Conservation (phyloP, 2,888 invertebrate genomes). For the Leptinotarsa peninsularis region DNA sequence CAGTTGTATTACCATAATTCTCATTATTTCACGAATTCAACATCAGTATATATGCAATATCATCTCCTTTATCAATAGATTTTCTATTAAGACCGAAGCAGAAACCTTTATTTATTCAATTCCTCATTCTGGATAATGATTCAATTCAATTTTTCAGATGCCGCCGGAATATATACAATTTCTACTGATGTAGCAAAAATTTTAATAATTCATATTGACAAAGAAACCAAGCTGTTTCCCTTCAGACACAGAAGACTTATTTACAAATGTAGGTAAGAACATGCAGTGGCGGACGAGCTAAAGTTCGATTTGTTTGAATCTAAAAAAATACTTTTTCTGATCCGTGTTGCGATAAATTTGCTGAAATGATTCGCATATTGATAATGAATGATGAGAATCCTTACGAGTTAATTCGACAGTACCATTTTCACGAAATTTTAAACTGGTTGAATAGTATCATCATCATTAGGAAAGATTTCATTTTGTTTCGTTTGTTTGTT, state of each 20-base stretch:
- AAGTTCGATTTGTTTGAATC: too few species aligned
- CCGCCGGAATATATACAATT: not conserved
- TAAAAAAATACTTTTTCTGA: not conserved
- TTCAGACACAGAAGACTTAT: not conserved
- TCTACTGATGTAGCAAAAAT: not conserved
- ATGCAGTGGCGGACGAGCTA: too few species aligned
- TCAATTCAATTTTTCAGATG: conserved; percentile 3
- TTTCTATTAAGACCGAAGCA: not conserved
- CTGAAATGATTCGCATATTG: not conserved
- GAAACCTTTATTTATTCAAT: not conserved
- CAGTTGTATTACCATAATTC: not conserved
- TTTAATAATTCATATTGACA: conserved; percentile 2
- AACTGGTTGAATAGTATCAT: too few species aligned
- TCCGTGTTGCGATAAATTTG: not conserved
- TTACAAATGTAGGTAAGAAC: not conserved
- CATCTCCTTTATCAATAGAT: not conserved
- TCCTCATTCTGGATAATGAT: not conserved
- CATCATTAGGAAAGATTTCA: too few species aligned
- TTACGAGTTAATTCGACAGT: not conserved
- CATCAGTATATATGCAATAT: not conserved
- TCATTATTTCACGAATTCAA: not conserved
- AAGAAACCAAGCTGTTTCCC: not conserved
- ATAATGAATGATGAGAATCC: too few species aligned
- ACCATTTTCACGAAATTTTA: not conserved
- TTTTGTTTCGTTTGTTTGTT: too few species aligned